Evolutionary conservation across 2,113 vertebrate species (phyloP), one percentile per base, ranked within the genome.

Genomic region (Periophthalmodon schlosseri): DNA sequence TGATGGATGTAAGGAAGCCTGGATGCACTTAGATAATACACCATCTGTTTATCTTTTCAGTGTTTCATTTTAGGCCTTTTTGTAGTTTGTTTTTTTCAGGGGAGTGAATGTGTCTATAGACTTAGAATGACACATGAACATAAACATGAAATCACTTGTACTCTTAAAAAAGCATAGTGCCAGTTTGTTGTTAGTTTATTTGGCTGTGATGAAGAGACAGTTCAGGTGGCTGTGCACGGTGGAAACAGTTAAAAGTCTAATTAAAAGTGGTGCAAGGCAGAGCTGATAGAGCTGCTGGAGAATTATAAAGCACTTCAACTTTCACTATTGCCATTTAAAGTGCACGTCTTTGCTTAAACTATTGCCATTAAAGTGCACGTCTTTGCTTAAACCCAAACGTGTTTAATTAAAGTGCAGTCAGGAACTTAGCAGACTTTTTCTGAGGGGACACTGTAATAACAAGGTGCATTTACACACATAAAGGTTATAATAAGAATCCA

Each of bases 341-440:
- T 68, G 58, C 68, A 69, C 52, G 81, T 77, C n/a, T n/a, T n/a
- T n/a, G n/a, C n/a, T n/a, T n/a, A n/a, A n/a, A n/a, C n/a, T n/a
- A n/a, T n/a, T n/a, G n/a, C n/a, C n/a, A n/a, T n/a, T n/a, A n/a
- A n/a, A n/a, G n/a, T n/a, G n/a, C n/a, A n/a, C n/a, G n/a, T n/a
- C 63, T 75, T 28, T 33, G 39, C 73, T 80, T 77, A 80, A 88
- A 86, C 63, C 54, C 13, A 69, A 72, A 44, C 78, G 70, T 5
- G 47, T 85, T 84, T 86, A 78, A 87, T 89, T 88, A 86, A 79
- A 82, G 54, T 34, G 72, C 84, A 80, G 81, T 80, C 80, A 73
- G 72, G 68, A 78, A 83, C 66, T 82, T 70, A 66, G 86, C 74
- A 75, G 64, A 11, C 23, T 39, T 50, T 72, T 15, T 36, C 24